Conservation (phyloP, 2,113 vertebrate genomes). For the Sinocyclocheilus grahami region DNA sequence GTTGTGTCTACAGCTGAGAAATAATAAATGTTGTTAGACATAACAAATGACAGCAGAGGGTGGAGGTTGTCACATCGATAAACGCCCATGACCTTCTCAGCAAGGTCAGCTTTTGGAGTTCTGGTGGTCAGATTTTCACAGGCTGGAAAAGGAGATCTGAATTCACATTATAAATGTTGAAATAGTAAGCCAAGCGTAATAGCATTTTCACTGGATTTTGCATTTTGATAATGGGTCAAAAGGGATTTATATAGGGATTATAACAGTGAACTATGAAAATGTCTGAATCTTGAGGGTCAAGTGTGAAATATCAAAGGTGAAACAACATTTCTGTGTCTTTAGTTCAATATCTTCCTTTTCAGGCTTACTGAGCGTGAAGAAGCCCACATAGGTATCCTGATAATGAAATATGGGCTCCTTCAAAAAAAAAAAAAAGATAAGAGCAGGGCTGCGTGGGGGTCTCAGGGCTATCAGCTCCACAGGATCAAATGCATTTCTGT, state of each 20-base stretch:
- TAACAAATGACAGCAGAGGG: constrained; percentile 10
- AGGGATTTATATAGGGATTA: not conserved
- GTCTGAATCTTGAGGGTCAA: not conserved
- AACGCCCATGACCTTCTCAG: constrained; percentile 30
- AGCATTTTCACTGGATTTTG: not conserved
- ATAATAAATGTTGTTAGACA: not conserved
- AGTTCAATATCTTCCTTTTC: constrained; percentile 1
- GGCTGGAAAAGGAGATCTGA: not conserved
- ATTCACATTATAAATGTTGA: not conserved
- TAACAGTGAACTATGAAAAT: not conserved
- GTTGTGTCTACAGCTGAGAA: not conserved
- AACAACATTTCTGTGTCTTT: not conserved
- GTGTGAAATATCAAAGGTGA: not conserved
- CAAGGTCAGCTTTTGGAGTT: constrained; percentile 27
- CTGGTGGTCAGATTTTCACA: not conserved
- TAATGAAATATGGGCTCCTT: constrained; percentile 68
- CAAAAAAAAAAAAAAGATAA: constrained; percentile 70
- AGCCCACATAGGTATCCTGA: constrained; percentile 37
- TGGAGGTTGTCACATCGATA: not conserved
- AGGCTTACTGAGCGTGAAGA: not conserved
- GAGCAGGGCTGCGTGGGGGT: constrained; percentile 50
- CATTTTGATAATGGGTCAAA: not conserved
- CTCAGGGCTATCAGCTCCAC: constrained; percentile 53
- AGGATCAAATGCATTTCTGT: constrained; percentile 56
- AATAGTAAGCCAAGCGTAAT: not conserved